These are phyloP conservation scores for Leucopsar rothschildi DNA, from an alignment of 2,113 vertebrate species.

Conservation along the genomic window DNA sequence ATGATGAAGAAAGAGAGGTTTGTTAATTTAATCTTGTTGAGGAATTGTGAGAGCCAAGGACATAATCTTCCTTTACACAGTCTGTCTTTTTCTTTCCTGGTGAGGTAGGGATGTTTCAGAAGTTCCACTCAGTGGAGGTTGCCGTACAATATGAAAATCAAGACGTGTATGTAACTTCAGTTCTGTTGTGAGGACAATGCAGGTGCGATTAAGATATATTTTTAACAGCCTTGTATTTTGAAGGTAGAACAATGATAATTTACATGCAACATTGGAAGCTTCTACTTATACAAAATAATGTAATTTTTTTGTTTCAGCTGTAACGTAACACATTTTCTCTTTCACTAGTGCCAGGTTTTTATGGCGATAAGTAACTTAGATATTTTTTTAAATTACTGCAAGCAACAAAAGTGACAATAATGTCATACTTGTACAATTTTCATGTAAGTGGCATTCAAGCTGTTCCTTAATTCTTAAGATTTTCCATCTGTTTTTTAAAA, in stretches of 20 bases:
- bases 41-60: not conserved
- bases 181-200: not conserved
- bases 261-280: not conserved
- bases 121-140: constrained; percentile 13
- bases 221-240: not conserved
- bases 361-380: not conserved
- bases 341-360: not conserved
- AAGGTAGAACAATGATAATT: not conserved
- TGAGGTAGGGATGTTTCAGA: constrained; percentile 48
- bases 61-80: not conserved
- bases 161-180: not conserved
- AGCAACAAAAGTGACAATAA: constrained; percentile 25
- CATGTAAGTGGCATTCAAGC: constrained; percentile 27
- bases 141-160: not conserved
- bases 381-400: not conserved
- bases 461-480: constrained; percentile 43
- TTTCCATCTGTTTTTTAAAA: constrained; percentile 4
- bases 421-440: constrained; percentile 23
- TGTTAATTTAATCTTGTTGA: constrained; percentile 37
- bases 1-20: constrained; percentile 4
- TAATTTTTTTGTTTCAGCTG: not conserved
- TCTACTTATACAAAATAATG: not conserved
- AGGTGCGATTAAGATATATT: constrained; percentile 19
- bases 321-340: not conserved
- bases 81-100: not conserved